A percentile compares a stretch with the other conserved stretches of the same genome.
These are phyloP conservation scores for Nymphicus hollandicus DNA, from an alignment of 2,113 vertebrate species.

Conservation along the genomic window DNA sequence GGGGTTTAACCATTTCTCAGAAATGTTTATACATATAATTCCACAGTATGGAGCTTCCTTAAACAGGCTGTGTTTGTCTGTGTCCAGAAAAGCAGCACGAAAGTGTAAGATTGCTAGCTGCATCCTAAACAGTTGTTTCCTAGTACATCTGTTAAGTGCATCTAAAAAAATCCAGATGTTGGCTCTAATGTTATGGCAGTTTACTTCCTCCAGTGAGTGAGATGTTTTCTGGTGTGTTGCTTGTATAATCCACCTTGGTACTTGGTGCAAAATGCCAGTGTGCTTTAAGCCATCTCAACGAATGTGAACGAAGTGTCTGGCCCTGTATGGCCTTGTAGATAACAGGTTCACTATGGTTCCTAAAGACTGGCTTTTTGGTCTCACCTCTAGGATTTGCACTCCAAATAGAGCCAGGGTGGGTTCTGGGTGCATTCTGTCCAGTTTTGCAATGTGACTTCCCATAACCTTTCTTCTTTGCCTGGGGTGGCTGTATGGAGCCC, in stretches of 20 bases:
- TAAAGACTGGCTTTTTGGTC: not conserved
- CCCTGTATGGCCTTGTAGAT: not conserved
- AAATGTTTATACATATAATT: fast-evolving
- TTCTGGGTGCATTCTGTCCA: not conserved
- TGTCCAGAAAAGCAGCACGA: not conserved
- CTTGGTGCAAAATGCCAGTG: fast-evolving
- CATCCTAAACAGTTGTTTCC: not conserved
- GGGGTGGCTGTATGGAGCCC: not conserved
- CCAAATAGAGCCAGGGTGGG: not conserved
- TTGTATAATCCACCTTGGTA: not conserved
- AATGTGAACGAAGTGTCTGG: not conserved
- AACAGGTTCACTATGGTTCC: not conserved
- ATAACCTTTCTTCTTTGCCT: not conserved
- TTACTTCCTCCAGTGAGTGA: not conserved
- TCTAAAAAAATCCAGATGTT: not conserved
- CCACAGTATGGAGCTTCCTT: not conserved
- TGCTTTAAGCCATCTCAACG: not conserved
- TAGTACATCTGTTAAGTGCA: not conserved
- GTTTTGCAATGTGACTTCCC: not conserved
- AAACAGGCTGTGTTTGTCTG: not conserved
- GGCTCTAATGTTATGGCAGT: not conserved
- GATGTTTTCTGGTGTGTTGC: not conserved
- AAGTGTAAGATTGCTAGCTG: not conserved
- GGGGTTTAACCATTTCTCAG: not conserved
- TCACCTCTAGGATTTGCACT: not conserved